Percentiles rank a stretch among this genome's conserved stretches.
phyloP scores from a whole-genome alignment of 1,140 invertebrate genomes.

The Camponotus floridanus region DNA sequence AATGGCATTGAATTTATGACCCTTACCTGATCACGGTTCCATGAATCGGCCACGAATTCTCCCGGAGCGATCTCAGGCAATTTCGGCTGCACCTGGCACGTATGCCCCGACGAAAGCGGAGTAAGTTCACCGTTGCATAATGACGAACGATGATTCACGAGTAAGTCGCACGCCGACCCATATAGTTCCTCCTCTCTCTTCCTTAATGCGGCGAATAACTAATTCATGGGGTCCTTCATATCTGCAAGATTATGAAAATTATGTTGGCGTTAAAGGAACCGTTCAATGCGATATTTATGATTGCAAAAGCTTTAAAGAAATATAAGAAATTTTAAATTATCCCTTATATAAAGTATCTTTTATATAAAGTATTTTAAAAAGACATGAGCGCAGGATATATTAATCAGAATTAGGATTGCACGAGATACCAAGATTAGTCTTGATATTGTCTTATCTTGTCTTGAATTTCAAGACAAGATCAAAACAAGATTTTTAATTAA shows the following conservation, averaged over 20 bases:
- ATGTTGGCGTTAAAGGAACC: not conserved
- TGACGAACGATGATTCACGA: slow-evolving; percentile 58
- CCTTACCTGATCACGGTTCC: slow-evolving; percentile 50
- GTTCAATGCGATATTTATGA: not conserved
- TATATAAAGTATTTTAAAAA: not conserved
- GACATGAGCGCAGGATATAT: not conserved
- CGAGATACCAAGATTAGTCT: not conserved
- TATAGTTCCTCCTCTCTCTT: slow-evolving; percentile 20
- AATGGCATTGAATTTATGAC: slow-evolving; percentile 8
- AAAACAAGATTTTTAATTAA: no score
- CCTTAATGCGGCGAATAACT: slow-evolving; percentile 26
- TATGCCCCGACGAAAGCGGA: slow-evolving; percentile 5
- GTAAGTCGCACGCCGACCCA: slow-evolving; percentile 44
- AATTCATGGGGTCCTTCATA: slow-evolving; percentile 32
- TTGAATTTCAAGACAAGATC: no score
- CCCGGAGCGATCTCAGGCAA: slow-evolving; percentile 39
- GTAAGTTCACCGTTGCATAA: slow-evolving; percentile 62
- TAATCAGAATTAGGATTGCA: not conserved
- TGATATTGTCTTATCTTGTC: no score
- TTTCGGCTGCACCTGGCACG: slow-evolving; percentile 15
- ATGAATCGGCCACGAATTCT: slow-evolving; percentile 13
- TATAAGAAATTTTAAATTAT: not conserved
- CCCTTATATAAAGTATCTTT: not conserved
- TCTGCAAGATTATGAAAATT: slow-evolving; percentile 51
- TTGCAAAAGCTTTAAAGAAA: not conserved